Conservation (phyloP, 2,113 vertebrate species). For the Zosterops pallidus region DNA sequence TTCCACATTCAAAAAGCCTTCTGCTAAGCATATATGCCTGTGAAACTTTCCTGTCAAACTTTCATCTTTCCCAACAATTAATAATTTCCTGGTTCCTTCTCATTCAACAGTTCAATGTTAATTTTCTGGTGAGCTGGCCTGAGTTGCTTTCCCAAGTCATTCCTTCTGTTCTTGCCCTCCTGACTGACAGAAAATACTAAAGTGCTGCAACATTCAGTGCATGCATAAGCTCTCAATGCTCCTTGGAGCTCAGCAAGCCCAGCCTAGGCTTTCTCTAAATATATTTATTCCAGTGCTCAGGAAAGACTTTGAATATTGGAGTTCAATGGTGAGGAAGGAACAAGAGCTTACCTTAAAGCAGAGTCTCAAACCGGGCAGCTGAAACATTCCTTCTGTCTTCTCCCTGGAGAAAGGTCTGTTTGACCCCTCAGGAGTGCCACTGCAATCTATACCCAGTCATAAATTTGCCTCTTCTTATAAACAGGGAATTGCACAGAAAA, state of each 20-base stretch:
- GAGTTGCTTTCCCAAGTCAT: background rate
- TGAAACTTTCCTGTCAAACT: too few relatives aligned
- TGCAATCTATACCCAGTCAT: too few relatives aligned
- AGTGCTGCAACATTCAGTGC: background rate
- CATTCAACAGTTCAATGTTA: background rate
- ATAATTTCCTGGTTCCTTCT: fast-evolving
- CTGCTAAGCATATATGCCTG: too few relatives aligned
- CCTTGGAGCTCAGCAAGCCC: background rate
- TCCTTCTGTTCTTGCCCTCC: background rate
- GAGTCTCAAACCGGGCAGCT: background rate
- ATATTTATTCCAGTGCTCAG: background rate
- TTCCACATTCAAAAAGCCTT: too few relatives aligned
- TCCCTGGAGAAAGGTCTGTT: background rate
- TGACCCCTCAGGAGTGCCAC: too few relatives aligned
- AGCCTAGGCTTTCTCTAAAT: background rate
- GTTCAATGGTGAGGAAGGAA: background rate
- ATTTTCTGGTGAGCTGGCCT: background rate
- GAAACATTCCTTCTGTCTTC: background rate
- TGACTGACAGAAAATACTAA: background rate
- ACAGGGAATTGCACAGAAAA: too few relatives aligned
- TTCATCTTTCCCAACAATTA: too few relatives aligned
- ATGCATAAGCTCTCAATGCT: background rate
- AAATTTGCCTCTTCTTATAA: too few relatives aligned
- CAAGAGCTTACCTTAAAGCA: background rate
- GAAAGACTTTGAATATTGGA: background rate